These are phyloP conservation scores for Girardinus metallicus DNA, from an alignment of 2,797 vertebrate genomes.

Conservation along the genomic window DNA sequence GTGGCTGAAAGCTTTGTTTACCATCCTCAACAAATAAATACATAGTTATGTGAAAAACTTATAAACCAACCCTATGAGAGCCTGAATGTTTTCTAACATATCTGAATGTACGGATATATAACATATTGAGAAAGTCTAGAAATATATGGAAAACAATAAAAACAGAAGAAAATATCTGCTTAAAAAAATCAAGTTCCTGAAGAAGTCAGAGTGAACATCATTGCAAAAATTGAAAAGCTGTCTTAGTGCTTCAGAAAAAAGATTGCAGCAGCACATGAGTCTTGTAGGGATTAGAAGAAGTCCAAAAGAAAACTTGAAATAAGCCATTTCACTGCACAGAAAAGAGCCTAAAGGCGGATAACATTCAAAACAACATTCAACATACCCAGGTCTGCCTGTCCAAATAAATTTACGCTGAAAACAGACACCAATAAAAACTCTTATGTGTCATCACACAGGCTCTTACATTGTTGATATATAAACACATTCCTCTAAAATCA, in stretches of 20 bases:
- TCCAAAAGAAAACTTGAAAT: neutral
- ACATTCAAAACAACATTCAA: neutral
- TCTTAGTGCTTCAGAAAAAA: too few relatives aligned
- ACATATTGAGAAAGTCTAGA: neutral
- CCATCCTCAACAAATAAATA: neutral
- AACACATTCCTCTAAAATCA: neutral
- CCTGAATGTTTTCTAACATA: neutral
- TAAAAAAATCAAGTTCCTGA: neutral
- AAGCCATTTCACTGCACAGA: neutral
- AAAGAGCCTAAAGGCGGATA: neutral
- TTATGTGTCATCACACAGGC: neutral
- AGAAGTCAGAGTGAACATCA: neutral
- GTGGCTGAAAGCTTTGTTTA: neutral
- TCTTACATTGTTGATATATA: neutral
- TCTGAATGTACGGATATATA: neutral
- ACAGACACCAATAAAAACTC: neutral
- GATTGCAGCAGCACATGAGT: too few relatives aligned
- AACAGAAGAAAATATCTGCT: neutral
- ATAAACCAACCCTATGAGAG: neutral
- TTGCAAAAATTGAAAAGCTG: too few relatives aligned
- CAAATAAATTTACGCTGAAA: neutral
- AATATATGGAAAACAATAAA: neutral
- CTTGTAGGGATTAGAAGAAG: neutral
- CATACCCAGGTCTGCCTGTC: too few relatives aligned
- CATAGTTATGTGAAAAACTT: neutral